These are phyloP conservation scores for Coleophora deauratella DNA, from an alignment of 2,888 invertebrate species.

Conservation along the genomic window DNA sequence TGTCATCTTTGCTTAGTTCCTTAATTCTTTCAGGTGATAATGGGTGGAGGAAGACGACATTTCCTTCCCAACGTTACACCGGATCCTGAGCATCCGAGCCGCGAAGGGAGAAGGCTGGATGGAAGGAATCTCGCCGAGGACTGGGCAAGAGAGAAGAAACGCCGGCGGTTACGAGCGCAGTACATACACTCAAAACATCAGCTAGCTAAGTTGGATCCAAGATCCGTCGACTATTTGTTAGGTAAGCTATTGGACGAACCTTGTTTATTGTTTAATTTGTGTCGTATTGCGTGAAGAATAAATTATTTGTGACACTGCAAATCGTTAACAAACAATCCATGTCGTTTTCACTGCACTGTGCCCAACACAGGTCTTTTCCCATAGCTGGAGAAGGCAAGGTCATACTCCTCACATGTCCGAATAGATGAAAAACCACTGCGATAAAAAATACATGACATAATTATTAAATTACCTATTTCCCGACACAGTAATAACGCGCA, in stretches of 20 bases:
- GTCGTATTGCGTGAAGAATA: too few relatives aligned
- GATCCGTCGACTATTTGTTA: slow-evolving; percentile 81
- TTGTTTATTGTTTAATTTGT: background rate
- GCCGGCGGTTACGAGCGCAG: slow-evolving; percentile 77
- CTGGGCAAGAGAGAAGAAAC: slow-evolving; percentile 84
- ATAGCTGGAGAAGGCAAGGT: too few relatives aligned
- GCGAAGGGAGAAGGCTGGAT: slow-evolving; percentile 82
- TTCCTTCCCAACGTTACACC: slow-evolving; percentile 82
- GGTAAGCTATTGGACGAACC: slow-evolving; percentile 63
- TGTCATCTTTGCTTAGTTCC: background rate
- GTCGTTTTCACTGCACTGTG: too few relatives aligned
- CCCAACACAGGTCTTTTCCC: too few relatives aligned
- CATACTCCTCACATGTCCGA: too few relatives aligned
- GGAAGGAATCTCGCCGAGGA: slow-evolving; percentile 86
- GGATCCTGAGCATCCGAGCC: slow-evolving; percentile 80
- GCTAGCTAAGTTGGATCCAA: slow-evolving; percentile 79
- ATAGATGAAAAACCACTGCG: too few relatives aligned
- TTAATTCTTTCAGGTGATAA: slow-evolving; percentile 74
- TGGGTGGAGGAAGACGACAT: slow-evolving; percentile 85
- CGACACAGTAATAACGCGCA: too few relatives aligned
- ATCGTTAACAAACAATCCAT: too few relatives aligned
- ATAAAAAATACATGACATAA: too few relatives aligned
- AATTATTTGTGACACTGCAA: too few relatives aligned
- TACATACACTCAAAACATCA: slow-evolving; percentile 84
- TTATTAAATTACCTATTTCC: too few relatives aligned